Base-by-base conservation (phyloP, 2,797 vertebrate species). In the Margarornis squamiger region DNA sequence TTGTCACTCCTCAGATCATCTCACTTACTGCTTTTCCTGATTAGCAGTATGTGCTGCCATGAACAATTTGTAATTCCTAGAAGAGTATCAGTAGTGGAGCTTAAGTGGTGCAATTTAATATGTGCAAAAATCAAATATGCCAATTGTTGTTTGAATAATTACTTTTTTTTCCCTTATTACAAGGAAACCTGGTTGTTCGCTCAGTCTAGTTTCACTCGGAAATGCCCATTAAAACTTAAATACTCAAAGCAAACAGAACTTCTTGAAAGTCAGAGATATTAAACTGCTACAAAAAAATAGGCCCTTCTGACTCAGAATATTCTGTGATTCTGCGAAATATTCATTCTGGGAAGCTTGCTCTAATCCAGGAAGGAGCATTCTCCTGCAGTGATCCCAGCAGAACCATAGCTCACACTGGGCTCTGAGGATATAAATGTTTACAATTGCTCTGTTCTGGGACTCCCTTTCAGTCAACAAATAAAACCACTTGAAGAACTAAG, bases 381-480 rank as follows among this genome's bases (percentile, higher is more conserved):
- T 84, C 51, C 66, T 34, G 51, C 45, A 16, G 19, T 8, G 49
- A 52, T 57, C 79, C 19, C 32, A 68, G 71, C n/a, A 85, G 72
- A 88, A 72, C 54, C 67, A 2, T 0, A 51, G 59, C 70, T 70
- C 59, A 30, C 36, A 6, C 9, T 34, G 74, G 17, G 51, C 24
- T 92, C 76, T 6, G 19, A 48, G 59, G 26, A 70, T 90, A 46
- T 58, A 86, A 96, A 79, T 71, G 71, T 59, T 43, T 84, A 34
- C 54, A 90, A 24, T 21, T 54, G 66, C 48, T 70, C 66, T 88
- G 58, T 48, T 93, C 74, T 88, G 86, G 83, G 76, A 36, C 76
- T 81, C 73, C 46, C 66, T 88, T 88, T 93, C 88, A 90, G 32
- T 52, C 80, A 86, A 88, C 83, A 90, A 93, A 95, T 75, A 81